Evolutionary conservation across 1,140 invertebrate genomes (phyloP).

Genomic region (Platorchestia sp.): DNA sequence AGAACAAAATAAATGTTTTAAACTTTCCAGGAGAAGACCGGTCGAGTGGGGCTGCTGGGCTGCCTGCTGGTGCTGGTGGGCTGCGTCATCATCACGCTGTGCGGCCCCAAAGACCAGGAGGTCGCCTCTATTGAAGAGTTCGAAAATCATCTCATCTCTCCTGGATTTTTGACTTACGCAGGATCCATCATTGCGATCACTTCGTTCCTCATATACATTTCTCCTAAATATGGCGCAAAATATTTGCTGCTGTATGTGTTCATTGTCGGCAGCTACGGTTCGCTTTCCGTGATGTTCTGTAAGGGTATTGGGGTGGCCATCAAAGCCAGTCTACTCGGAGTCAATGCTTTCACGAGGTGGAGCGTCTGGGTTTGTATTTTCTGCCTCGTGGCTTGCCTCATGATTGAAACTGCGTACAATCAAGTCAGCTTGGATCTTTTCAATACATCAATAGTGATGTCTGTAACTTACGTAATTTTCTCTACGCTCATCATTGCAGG

Average conservation of each 20-base stretch:
- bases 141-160: constrained; percentile 62
- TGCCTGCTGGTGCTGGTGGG: constrained; percentile 65
- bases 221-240: constrained; percentile 63
- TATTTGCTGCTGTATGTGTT: constrained; percentile 65
- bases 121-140: constrained; percentile 64
- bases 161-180: constrained; percentile 64
- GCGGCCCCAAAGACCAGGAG: constrained; percentile 65
- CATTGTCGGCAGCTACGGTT: constrained; percentile 65
- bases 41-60: constrained; percentile 61
- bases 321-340: constrained; percentile 61
- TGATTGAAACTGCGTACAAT: constrained; percentile 65
- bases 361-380: constrained; percentile 63
- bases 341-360: constrained; percentile 62
- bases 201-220: constrained; percentile 62
- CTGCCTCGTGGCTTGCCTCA: constrained; percentile 59
- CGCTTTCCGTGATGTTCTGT: constrained; percentile 66
- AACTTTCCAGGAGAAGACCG: constrained; percentile 50
- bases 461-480: constrained; percentile 65
- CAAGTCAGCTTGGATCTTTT: constrained; percentile 65
- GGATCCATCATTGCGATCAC: constrained; percentile 60
- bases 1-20: background rate
- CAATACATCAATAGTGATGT: constrained; percentile 67
- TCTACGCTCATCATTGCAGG: constrained; percentile 64
- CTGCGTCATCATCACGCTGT: constrained; percentile 64
- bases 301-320: constrained; percentile 65